Conservation (phyloP, 2,797 vertebrate genomes). For the Thunnus albacares region DNA sequence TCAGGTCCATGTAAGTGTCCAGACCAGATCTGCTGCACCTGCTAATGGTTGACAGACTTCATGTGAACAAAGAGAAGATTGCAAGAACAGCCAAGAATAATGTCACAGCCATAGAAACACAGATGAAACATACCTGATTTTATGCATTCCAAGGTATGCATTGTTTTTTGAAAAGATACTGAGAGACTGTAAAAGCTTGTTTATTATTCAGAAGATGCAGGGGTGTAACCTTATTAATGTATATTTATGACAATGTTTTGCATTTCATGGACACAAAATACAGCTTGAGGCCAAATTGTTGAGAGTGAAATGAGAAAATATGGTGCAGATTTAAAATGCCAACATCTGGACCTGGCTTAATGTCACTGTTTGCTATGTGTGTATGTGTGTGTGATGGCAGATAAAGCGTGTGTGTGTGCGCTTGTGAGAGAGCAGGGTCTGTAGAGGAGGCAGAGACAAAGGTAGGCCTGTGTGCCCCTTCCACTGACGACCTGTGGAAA, state of each 20-base stretch:
- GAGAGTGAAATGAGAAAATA: conserved; percentile 46
- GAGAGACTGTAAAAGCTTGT: conserved; percentile 19
- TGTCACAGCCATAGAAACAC: conserved; percentile 16
- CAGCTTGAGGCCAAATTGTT: conserved; percentile 42
- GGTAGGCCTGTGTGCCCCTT: conserved; percentile 80
- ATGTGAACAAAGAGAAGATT: conserved; percentile 8
- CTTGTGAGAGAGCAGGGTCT: conserved; percentile 45
- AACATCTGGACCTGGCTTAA: conserved; percentile 67
- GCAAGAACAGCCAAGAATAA: conserved; percentile 16
- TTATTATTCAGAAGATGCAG: conserved; percentile 11
- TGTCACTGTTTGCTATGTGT: conserved; percentile 52
- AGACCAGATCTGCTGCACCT: conserved; percentile 47
- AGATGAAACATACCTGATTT: conserved; percentile 14
- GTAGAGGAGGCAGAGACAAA: conserved; percentile 78
- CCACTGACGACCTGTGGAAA: conserved; percentile 83
- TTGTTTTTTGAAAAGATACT: conserved; percentile 20
- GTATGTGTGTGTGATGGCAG: conserved; percentile 44
- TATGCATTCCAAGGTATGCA: conserved; percentile 18
- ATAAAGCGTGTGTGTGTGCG: conserved; percentile 38
- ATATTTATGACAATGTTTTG: conserved; percentile 43
- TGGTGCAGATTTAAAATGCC: conserved; percentile 46
- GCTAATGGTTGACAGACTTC: conserved; percentile 34
- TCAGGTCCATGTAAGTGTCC: not conserved
- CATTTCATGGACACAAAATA: conserved; percentile 37
- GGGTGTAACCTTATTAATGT: conserved; percentile 45